Evolutionary conservation across 2,888 invertebrate genomes (phyloP).

Genomic region (Gerosis bhagava): DNA sequence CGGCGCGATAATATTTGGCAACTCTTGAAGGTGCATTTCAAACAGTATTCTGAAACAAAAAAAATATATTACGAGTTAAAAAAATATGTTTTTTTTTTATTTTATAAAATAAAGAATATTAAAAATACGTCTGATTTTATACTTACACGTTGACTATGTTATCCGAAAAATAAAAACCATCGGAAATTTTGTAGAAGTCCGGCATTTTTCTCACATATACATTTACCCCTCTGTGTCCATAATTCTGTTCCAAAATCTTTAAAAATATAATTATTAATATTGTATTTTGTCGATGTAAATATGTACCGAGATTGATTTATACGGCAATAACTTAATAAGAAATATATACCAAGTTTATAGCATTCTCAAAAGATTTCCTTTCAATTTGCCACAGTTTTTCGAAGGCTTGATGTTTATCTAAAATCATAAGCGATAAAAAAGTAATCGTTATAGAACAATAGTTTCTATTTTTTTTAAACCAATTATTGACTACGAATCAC

Average conservation of each 20-base stretch:
- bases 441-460: too few species aligned
- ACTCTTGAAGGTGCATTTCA: constrained; percentile 41
- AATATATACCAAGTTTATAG: constrained; percentile 46
- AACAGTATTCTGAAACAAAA: constrained; percentile 43
- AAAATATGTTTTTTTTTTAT: too few species aligned
- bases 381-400: constrained; percentile 43
- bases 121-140: too few species aligned
- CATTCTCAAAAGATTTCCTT: constrained; percentile 43
- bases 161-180: constrained; percentile 51
- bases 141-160: constrained; percentile 58
- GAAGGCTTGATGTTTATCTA: constrained; percentile 40
- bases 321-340: too few species aligned
- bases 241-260: constrained; percentile 52
- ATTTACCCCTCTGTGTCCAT: constrained; percentile 50
- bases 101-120: too few species aligned
- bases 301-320: too few species aligned
- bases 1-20: constrained; percentile 44
- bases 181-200: constrained; percentile 37
- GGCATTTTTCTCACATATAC: constrained; percentile 41
- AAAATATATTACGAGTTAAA: too few species aligned
- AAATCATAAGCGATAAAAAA: too few species aligned
- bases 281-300: too few species aligned
- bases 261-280: constrained; percentile 31
- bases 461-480: too few species aligned
- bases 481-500: too few species aligned